These are phyloP conservation scores for Cephalopachus bancanus DNA, from an alignment of 2,797 vertebrate genomes.

Conservation along the genomic window DNA sequence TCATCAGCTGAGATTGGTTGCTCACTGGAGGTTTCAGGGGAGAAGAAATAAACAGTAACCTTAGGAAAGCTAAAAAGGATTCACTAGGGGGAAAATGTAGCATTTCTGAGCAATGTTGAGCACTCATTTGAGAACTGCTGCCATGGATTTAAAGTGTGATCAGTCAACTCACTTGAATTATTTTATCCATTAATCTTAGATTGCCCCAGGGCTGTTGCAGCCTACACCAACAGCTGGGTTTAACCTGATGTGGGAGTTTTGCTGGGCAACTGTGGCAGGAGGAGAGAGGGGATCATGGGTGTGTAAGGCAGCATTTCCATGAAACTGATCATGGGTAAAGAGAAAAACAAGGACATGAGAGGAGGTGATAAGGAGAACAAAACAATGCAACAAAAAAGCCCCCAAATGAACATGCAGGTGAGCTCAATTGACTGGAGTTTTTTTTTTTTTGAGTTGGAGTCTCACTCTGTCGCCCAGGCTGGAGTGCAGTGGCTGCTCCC, in stretches of 20 bases:
- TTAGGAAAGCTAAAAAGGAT: conserved; percentile 14
- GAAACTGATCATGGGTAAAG: not conserved
- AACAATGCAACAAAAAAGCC: conserved; percentile 4
- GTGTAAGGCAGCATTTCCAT: not conserved
- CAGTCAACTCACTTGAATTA: not conserved
- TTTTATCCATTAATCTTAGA: conserved; percentile 36
- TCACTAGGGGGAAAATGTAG: not conserved
- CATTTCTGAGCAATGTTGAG: conserved; percentile 28
- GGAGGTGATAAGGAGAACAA: not conserved
- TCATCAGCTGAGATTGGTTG: not conserved
- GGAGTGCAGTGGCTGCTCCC: too few relatives aligned
- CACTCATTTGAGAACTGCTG: not conserved
- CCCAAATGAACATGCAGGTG: not conserved
- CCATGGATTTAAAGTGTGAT: not conserved
- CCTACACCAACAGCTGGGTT: not conserved
- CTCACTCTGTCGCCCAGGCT: too few relatives aligned
- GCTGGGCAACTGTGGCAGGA: not conserved
- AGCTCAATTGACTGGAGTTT: not conserved
- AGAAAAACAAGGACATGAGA: not conserved
- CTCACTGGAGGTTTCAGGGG: not conserved
- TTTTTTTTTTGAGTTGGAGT: too few relatives aligned
- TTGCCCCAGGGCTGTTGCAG: not conserved
- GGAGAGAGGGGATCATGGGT: not conserved
- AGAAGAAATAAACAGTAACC: not conserved
- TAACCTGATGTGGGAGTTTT: not conserved